Conservation (phyloP, 2,888 invertebrate species). For the Orgyia antiqua region DNA sequence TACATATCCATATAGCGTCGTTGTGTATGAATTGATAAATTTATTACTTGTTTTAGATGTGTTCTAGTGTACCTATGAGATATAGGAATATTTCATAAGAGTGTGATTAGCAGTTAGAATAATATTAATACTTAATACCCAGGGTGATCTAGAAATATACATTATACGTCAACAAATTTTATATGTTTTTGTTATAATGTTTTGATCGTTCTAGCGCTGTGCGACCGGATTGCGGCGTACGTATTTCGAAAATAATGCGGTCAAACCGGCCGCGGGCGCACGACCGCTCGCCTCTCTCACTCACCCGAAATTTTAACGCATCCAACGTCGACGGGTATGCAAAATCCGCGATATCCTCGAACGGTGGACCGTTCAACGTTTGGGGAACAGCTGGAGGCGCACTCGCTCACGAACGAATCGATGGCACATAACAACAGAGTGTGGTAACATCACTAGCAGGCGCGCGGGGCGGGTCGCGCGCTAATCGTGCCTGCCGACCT, state of each 20-base stretch:
- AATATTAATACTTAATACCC: too few species aligned
- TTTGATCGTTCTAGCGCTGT: conserved; percentile 69
- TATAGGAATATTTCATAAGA: too few species aligned
- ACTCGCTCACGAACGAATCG: conserved; percentile 62
- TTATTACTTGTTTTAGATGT: too few species aligned
- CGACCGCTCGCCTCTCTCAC: conserved; percentile 67
- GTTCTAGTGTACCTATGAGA: too few species aligned
- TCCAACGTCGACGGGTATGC: conserved; percentile 68
- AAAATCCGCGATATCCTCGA: conserved; percentile 57
- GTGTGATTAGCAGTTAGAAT: too few species aligned
- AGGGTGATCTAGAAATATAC: conserved; percentile 32
- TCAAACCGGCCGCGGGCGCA: conserved; percentile 72
- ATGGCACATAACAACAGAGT: conserved; percentile 64
- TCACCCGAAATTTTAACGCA: conserved; percentile 76
- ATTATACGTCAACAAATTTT: conserved; percentile 42
- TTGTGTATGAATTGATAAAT: background rate
- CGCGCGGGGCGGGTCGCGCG: conserved; percentile 54
- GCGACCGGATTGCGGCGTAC: conserved; percentile 72
- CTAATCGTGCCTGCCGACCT: conserved; percentile 30
- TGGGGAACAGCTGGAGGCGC: conserved; percentile 63
- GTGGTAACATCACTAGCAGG: conserved; percentile 65
- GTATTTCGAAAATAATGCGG: conserved; percentile 78
- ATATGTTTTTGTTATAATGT: conserved; percentile 70
- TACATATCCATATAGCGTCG: conserved; percentile 1
- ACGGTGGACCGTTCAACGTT: conserved; percentile 53